Percentiles rank a stretch among this genome's conserved stretches.
phyloP scores from a whole-genome alignment of 2,113 vertebrate species.

The Dunckerocampus dactyliophorus region DNA sequence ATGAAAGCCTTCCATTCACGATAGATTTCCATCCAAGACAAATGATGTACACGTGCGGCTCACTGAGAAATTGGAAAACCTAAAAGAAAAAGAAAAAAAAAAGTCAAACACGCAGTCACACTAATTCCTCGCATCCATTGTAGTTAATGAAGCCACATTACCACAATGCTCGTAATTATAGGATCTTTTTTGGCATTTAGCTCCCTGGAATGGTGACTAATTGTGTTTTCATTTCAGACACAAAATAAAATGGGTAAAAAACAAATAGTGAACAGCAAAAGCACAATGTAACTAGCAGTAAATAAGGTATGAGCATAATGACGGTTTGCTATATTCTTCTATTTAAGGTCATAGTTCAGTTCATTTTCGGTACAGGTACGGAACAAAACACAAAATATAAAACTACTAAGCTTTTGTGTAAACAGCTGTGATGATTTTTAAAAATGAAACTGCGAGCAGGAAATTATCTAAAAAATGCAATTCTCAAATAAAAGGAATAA shows the following conservation, averaged over 20 bases:
- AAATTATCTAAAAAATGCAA: too few relatives aligned
- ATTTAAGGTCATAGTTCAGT: too few relatives aligned
- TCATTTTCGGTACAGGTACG: too few relatives aligned
- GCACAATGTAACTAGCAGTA: not conserved
- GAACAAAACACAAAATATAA: too few relatives aligned
- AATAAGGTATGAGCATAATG: not conserved
- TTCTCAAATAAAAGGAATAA: too few relatives aligned
- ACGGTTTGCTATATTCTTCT: not conserved
- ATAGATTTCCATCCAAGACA: slow-evolving; percentile 61
- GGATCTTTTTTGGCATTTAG: not conserved
- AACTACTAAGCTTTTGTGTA: too few relatives aligned
- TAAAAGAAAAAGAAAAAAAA: not conserved
- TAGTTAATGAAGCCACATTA: not conserved
- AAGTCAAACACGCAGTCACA: slow-evolving; percentile 41
- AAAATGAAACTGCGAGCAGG: too few relatives aligned
- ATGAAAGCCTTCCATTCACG: slow-evolving; percentile 64
- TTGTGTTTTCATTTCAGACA: not conserved
- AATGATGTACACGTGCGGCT: slow-evolving; percentile 47
- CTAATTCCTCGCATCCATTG: slow-evolving; percentile 21
- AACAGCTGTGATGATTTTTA: too few relatives aligned
- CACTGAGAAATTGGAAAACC: slow-evolving; percentile 47
- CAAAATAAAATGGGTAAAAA: not conserved
- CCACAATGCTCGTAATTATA: not conserved
- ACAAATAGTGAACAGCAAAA: not conserved
- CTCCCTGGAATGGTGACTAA: not conserved